Base-by-base conservation (phyloP, 2,113 vertebrate species). In the Corythornis cristatus region DNA sequence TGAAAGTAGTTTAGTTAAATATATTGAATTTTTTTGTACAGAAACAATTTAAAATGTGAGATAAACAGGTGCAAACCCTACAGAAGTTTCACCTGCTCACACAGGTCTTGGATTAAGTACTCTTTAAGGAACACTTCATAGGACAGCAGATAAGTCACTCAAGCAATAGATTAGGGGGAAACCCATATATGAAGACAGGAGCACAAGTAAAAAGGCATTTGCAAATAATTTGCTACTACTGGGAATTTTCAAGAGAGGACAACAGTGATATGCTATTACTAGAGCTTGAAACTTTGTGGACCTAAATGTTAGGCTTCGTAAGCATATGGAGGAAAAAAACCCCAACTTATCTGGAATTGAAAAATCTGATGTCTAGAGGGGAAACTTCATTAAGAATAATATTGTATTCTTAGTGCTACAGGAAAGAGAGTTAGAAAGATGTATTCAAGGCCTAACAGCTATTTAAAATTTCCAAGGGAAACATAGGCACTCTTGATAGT, bases 381-480 rank as follows among this genome's bases (percentile, higher is more conserved):
- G 13, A 82, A 89, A 60, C 7, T 25, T 77, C 11, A 54, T 67
- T 56, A 80, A 45, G 48, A 80, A 81, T 58, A 71, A 33, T 87
- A 79, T 82, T 8, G 0, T 58, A 12, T 70, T 80, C 16, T 64
- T 87, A 67, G 29, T 53, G 3, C 18, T 91, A 35, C 18, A 71
- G 46, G 37, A 26, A 87, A 95, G 23, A 53, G 37, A 83, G 16
- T 12, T 26, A 83, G 53, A 73, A 94, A 81, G 20, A 46, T 9
- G 14, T 40, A 62, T 28, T 67, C 11, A 28, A 83, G 72, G 58
- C 46, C 18, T 88, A 73, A 48, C 9, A 82, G 23, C 20, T 43
- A 57, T 86, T 88, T 71, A 80, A 86, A 80, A 58, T 56, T 88
- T 94, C 60, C 79, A 54, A 58, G 48, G 46, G 78, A 93, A 85